Evolutionary conservation across 2,113 vertebrate species (phyloP).

Genomic region (Prinia subflava): DNA sequence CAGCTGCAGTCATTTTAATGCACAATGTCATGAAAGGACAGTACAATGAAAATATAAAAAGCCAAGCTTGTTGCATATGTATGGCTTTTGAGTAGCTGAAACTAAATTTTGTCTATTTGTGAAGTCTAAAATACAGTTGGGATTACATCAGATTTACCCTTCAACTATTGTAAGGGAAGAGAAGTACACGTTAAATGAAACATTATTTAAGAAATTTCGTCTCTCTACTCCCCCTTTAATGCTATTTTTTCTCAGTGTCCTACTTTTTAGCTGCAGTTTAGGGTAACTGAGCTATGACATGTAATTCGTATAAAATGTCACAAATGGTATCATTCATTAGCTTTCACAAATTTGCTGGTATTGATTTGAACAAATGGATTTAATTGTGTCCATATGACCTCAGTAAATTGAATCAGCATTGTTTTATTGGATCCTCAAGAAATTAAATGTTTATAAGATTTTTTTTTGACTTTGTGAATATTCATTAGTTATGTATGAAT

Average conservation of each 20-base stretch:
- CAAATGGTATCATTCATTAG: background rate
- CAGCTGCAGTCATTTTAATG: slow-evolving; percentile 64
- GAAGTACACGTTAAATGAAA: slow-evolving; percentile 44
- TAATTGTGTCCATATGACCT: background rate
- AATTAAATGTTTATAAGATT: background rate
- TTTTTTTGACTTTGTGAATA: background rate
- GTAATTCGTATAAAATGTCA: background rate
- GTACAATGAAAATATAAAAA: slow-evolving; percentile 64
- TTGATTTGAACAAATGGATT: background rate
- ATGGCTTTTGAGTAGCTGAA: slow-evolving; percentile 54
- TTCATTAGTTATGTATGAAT: background rate
- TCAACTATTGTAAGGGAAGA: slow-evolving; percentile 53
- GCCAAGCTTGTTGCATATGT: slow-evolving; percentile 66
- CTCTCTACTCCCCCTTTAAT: slow-evolving; percentile 8
- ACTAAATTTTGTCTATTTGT: slow-evolving; percentile 62
- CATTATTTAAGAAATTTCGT: slow-evolving; percentile 9
- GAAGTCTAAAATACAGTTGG: slow-evolving; percentile 61
- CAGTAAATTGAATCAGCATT: background rate
- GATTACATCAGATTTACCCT: slow-evolving; percentile 64
- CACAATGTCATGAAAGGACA: slow-evolving; percentile 63
- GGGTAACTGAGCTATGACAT: background rate
- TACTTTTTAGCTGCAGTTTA: slow-evolving; percentile 26
- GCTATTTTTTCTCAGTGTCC: slow-evolving; percentile 30
- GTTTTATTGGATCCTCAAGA: background rate
- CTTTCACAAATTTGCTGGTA: background rate